Conservation (phyloP, 2,888 invertebrate genomes). For the Lithophane semibrunnea region DNA sequence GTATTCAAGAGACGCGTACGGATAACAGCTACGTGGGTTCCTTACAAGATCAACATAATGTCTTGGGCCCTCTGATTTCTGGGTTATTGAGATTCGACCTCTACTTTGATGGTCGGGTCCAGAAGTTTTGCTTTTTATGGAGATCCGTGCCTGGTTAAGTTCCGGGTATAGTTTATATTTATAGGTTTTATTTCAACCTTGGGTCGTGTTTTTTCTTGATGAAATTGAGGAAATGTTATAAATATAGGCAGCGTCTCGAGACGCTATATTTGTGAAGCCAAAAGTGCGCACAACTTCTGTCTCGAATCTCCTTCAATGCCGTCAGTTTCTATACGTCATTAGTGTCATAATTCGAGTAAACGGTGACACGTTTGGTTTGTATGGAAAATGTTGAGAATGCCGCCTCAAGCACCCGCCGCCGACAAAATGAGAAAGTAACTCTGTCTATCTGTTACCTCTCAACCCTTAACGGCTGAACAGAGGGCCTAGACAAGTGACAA, state of each 20-base stretch:
- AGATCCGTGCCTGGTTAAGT: slow-evolving; percentile 9
- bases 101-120: slow-evolving; percentile 23
- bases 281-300: background rate
- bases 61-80: slow-evolving; percentile 58
- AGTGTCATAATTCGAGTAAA: too few species aligned
- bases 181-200: slow-evolving; percentile 8
- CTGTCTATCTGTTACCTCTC: too few species aligned
- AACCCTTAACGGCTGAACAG: background rate
- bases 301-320: background rate
- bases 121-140: slow-evolving; percentile 51
- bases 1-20: slow-evolving; percentile 57
- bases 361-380: too few species aligned
- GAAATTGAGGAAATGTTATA: background rate
- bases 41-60: slow-evolving; percentile 68
- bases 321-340: too few species aligned
- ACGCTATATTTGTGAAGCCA: too few species aligned
- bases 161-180: slow-evolving; percentile 17
- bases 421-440: too few species aligned
- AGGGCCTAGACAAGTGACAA: too few species aligned
- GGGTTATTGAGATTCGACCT: slow-evolving; percentile 60
- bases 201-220: background rate
- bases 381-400: background rate
- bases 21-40: slow-evolving; percentile 65
- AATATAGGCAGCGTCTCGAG: too few species aligned
- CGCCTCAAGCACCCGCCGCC: too few species aligned